These are phyloP conservation scores for Dolichopus griseipennis DNA, from an alignment of 2,888 invertebrate species.

Conservation along the genomic window DNA sequence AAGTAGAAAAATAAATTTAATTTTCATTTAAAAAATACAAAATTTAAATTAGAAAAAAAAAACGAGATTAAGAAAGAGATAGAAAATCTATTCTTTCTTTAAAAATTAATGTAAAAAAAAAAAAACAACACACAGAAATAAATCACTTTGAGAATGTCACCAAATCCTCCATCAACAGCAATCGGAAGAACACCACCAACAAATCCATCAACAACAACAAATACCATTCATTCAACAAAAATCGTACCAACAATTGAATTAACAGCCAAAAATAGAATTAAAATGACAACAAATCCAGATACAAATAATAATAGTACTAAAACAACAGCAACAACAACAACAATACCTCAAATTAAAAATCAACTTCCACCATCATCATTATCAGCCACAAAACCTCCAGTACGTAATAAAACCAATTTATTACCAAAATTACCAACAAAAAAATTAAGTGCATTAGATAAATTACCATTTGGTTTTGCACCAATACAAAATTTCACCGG, in stretches of 20 bases:
- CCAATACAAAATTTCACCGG: neutral
- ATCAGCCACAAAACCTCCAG: neutral
- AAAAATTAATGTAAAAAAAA: neutral
- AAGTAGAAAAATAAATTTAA: too few species aligned
- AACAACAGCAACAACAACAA: neutral
- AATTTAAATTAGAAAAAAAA: neutral
- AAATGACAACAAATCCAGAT: constrained; percentile 1
- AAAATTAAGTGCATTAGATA: constrained; percentile 10
- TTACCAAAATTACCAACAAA: neutral
- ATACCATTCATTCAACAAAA: constrained; percentile 12
- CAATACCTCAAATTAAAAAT: neutral
- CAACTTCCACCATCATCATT: neutral
- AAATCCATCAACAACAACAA: constrained; percentile 11
- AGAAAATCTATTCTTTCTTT: neutral
- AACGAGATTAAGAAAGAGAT: neutral
- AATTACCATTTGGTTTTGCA: constrained; percentile 9
- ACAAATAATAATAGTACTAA: neutral
- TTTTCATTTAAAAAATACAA: too few species aligned
- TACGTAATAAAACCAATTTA: neutral
- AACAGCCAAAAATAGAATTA: constrained; percentile 13
- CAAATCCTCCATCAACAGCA: constrained; percentile 24
- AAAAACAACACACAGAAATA: neutral
- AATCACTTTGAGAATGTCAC: constrained; percentile 22
- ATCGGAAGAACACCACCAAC: constrained; percentile 20
- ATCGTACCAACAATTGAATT: constrained; percentile 4